Base-by-base conservation (phyloP, 2,888 invertebrate species). In the Xestoiulus laeticollis region DNA sequence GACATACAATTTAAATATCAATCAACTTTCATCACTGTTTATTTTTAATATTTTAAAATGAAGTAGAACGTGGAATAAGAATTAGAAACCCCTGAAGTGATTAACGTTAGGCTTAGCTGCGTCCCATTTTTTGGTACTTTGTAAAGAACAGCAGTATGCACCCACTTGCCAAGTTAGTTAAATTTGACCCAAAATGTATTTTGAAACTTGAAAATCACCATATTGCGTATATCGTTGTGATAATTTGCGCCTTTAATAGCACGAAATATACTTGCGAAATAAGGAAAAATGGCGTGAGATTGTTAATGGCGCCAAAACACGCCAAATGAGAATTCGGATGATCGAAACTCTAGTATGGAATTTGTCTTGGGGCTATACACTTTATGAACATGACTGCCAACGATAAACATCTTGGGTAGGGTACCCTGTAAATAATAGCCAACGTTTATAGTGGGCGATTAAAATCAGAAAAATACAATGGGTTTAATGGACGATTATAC, bases 281-380 rank as follows among this genome's bases (percentile, higher is more conserved):
- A 6, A n/a, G 6, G 59, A 59, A 59, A n/a, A n/a, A 59, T 59
- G 22, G 59, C 59, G 59, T 22, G 59, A 22, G 59, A 59, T n/a
- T 59, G 59, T n/a, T 59, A 59, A 59, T 59, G 59, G 59, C 59
- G 59, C 59, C 59, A 59, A 43, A 59, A n/a, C n/a, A 22, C 59
- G 59, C 59, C 0, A 59, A 4, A 48, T 59, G 22, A 22, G n/a
- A 59, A 59, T 59, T 59, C 59, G 22, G 59, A 5, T 59, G 22
- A 14, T 48, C 48, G 48, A 48, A 48, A 48, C 48, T 12, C 48
- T 48, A 14, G 12, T 48, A n/a, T 22, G 8, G 22, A 59, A 59
- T 59, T 19, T 59, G n/a, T n/a, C 59, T 59, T 59, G 16, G 22
- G n/a, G 22, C 22, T 59, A 22, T n/a, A n/a, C n/a, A n/a, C n/a